phyloP scores from a whole-genome alignment of 2,113 vertebrate species.

The Neopipo cinnamomea region DNA sequence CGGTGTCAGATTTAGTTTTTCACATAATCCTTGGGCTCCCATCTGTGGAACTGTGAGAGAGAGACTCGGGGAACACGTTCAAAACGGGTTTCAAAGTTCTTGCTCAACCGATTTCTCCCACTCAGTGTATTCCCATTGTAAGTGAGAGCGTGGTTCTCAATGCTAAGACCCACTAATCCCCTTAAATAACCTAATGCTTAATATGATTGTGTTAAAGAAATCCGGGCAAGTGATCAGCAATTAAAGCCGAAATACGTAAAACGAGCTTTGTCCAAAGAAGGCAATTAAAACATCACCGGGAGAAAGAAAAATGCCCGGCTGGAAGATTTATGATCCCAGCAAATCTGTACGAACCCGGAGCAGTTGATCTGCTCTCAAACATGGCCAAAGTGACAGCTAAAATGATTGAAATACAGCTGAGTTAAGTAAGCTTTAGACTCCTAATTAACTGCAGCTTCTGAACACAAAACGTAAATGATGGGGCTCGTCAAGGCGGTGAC shows the following conservation, averaged over 20 bases:
- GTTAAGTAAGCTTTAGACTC: background rate
- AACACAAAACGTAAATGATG: background rate
- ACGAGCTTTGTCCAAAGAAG: background rate
- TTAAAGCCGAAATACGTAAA: background rate
- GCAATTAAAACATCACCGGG: background rate
- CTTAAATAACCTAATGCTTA: background rate
- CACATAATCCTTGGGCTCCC: background rate
- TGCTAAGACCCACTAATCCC: background rate
- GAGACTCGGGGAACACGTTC: background rate
- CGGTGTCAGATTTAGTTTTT: background rate
- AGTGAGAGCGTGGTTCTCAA: background rate
- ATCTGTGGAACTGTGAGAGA: background rate
- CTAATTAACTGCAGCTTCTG: background rate
- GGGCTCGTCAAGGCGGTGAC: background rate
- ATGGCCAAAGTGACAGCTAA: background rate
- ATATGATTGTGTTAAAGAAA: background rate
- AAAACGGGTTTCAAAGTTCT: background rate
- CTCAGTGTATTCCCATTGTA: background rate
- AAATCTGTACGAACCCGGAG: background rate
- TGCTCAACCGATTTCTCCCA: background rate
- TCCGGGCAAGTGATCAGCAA: background rate
- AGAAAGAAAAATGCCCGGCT: background rate
- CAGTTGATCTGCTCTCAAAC: background rate
- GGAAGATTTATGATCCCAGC: background rate
- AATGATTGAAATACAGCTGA: background rate